Evolutionary conservation across 2,113 vertebrate species (phyloP).

Genomic region (Phasianus colchicus): DNA sequence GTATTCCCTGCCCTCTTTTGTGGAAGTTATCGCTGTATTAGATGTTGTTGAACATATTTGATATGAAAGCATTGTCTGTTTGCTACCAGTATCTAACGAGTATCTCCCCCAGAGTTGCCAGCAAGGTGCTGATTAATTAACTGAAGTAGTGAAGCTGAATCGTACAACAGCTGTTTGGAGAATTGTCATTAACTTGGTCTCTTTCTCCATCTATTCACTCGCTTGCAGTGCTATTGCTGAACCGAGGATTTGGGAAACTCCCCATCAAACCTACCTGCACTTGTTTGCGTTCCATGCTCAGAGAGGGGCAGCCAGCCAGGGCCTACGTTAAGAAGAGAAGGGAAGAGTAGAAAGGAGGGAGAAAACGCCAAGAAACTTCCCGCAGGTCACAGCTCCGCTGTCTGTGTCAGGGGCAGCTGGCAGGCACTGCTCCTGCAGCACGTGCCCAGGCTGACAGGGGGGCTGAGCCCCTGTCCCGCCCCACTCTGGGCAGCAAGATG

Average conservation of each 20-base stretch:
- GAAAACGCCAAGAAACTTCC: conserved; percentile 55
- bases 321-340: conserved; percentile 1
- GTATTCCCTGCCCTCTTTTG: conserved; percentile 64
- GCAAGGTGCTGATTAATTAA: conserved; percentile 90
- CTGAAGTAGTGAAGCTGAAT: conserved; percentile 86
- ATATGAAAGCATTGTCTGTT: conserved; percentile 83
- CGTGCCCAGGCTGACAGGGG: neutral
- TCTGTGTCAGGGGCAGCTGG: conserved; percentile 64
- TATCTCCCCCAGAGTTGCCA: conserved; percentile 84
- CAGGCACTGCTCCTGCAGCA: conserved; percentile 37
- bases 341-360: neutral
- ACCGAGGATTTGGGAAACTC: conserved; percentile 61
- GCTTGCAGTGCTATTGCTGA: conserved; percentile 56
- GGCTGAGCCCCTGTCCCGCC: too few species aligned
- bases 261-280: conserved; percentile 38
- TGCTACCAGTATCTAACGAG: conserved; percentile 82
- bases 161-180: conserved; percentile 83
- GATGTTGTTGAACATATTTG: conserved; percentile 81
- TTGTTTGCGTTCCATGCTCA: neutral
- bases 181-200: conserved; percentile 81
- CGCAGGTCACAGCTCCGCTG: conserved; percentile 47
- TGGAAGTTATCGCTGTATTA: conserved; percentile 68
- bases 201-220: conserved; percentile 79
- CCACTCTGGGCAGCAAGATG: neutral
- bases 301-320: neutral